These are phyloP conservation scores for Camponotus pennsylvanicus DNA, from an alignment of 1,140 invertebrate genomes.

Conservation along the genomic window DNA sequence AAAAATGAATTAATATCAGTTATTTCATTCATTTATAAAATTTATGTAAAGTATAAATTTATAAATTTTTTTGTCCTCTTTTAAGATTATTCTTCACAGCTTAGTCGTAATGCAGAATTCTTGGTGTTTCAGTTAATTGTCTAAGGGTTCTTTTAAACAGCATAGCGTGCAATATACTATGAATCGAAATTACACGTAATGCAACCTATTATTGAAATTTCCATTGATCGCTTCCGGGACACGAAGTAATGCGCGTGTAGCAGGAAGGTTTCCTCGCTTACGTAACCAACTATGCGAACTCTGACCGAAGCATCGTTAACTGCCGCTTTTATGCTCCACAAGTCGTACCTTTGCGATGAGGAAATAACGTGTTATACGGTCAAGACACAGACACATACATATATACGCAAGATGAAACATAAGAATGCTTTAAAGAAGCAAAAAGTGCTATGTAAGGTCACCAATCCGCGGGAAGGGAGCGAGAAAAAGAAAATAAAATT, in stretches of 20 bases:
- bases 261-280: slow-evolving; percentile 43
- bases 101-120: not conserved
- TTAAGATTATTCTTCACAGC: not conserved
- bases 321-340: slow-evolving; percentile 41
- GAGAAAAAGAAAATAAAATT: too few relatives aligned
- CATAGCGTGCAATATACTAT: not conserved
- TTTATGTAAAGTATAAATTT: not conserved
- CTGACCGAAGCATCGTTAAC: slow-evolving; percentile 44
- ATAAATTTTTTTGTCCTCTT: not conserved
- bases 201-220: slow-evolving; percentile 34
- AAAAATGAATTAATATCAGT: slow-evolving; percentile 13
- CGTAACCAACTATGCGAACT: slow-evolving; percentile 41
- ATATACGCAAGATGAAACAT: not conserved
- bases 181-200: slow-evolving; percentile 21
- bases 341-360: slow-evolving; percentile 44
- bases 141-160: not conserved
- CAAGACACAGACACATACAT: not conserved
- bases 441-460: not conserved
- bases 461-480: not conserved
- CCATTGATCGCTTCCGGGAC: slow-evolving; percentile 10
- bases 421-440: not conserved
- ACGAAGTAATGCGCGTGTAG: slow-evolving; percentile 7
- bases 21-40: too few relatives aligned
- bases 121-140: not conserved
- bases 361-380: not conserved